Conservation (phyloP, 1,140 invertebrate species). For the Varroa destructor region DNA sequence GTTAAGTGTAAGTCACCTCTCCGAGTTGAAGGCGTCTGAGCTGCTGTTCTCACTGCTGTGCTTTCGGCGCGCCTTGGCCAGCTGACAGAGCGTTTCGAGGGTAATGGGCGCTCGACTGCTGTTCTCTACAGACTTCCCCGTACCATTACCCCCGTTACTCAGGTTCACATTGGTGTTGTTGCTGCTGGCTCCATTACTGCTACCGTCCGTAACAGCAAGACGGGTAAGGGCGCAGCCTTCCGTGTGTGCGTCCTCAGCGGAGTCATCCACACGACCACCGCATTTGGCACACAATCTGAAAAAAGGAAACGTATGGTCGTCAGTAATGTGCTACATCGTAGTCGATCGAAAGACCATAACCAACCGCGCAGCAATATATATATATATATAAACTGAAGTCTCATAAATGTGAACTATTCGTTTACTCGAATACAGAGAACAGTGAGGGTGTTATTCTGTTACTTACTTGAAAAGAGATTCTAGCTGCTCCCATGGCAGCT, state of each 20-base stretch:
- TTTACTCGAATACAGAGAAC: too few species aligned
- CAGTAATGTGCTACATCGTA: too few species aligned
- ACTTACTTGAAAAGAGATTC: constrained; percentile 11
- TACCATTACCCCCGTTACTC: too few species aligned
- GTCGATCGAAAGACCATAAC: too few species aligned
- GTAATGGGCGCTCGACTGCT: background rate
- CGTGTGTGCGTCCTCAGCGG: background rate
- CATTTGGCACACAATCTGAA: constrained; percentile 21
- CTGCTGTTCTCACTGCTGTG: constrained; percentile 17
- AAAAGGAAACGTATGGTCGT: too few species aligned
- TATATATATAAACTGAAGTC: too few species aligned
- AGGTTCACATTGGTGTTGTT: too few species aligned
- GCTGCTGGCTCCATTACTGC: too few species aligned
- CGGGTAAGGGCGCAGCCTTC: background rate
- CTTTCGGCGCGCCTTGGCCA: background rate
- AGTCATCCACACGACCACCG: background rate
- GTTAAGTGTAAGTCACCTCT: constrained; percentile 28
- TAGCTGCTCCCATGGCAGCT: constrained; percentile 18
- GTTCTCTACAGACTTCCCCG: too few species aligned
- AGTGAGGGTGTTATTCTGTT: background rate
- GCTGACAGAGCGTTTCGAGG: constrained; percentile 22
- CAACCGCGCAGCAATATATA: too few species aligned
- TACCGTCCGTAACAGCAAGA: background rate
- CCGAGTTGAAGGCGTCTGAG: constrained; percentile 8
- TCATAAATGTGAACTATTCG: too few species aligned